Base-by-base conservation (phyloP, 2,113 vertebrate species). In the Columba janthina region DNA sequence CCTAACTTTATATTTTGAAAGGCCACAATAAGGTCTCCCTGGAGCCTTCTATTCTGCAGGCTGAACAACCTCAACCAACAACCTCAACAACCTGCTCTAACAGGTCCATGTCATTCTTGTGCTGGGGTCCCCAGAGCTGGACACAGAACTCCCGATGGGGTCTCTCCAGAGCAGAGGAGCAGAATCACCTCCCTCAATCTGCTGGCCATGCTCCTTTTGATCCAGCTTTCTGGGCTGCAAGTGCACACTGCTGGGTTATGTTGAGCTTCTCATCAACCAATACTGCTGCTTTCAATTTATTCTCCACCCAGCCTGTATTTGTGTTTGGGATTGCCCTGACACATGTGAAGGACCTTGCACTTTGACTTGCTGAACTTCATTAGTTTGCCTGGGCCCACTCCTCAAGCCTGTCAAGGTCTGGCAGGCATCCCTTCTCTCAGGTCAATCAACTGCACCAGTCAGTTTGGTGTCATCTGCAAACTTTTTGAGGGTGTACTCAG, bases 391-490 rank as follows among this genome's bases (percentile, higher is more conserved):
- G 44, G 44, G 2, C 12, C 6, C 38, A 36, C 21, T 15, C 6
- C n/a, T 77, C 20, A 1, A 48, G 50, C 11, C n/a, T 71, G 28
- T 5, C 40, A 7, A 22, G 56, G 56, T 74, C 40, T 44, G 6
- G 16, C 31, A 75, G 26, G 5, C 57, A 10, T 32, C 25, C 19
- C 13, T 32, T 53, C 40, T n/a, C 29, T 48, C 8, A 13, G 28
- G 51, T 0, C 0, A 5, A 25, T 24, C 3, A 15, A 5, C 17
- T 3, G 5, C 34, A 22, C 1, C 0, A 0, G 18, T 40, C 53
- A 5, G 7, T 22, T 79, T 22, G 50, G 53, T 51, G 66, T 42
- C 40, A 16, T 3, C 2, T 9, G 26, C 38, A 56, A 7, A 38
- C 25, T 19, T 32, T 25, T 38, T 19, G 7, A 75, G 28, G 25